These are phyloP conservation scores for Nautilus pompilius DNA, from an alignment of 1,140 invertebrate species.

Conservation along the genomic window DNA sequence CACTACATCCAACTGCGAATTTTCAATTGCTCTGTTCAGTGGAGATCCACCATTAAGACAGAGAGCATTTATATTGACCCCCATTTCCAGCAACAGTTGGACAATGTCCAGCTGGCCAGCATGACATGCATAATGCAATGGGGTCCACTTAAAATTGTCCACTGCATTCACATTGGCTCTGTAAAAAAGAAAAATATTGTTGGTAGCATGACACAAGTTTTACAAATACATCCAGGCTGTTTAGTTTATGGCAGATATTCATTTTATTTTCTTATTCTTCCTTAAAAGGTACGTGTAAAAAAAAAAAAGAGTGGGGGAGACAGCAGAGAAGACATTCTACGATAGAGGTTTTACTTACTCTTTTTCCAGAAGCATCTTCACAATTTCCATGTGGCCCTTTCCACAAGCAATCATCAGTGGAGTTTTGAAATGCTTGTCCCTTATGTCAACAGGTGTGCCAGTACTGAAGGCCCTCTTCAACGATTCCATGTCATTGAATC, in stretches of 20 bases:
- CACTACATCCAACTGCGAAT: conserved; percentile 49
- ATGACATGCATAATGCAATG: conserved; percentile 56
- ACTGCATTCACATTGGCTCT: conserved; percentile 51
- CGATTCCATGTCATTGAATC: conserved; percentile 48
- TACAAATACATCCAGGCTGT: not conserved
- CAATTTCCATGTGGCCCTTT: conserved; percentile 47
- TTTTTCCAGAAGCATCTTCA: conserved; percentile 50
- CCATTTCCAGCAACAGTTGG: conserved; percentile 41
- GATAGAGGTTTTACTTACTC: conserved; percentile 33
- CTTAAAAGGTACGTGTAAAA: no score
- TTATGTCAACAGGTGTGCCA: conserved; percentile 49
- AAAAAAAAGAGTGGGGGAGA: no score
- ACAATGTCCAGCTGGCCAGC: conserved; percentile 51
- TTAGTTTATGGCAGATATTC: no score
- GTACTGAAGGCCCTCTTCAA: conserved; percentile 43
- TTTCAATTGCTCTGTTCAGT: conserved; percentile 55
- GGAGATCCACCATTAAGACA: conserved; percentile 55
- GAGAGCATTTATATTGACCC: conserved; percentile 51
- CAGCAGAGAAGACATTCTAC: no score
- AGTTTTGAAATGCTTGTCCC: conserved; percentile 57
- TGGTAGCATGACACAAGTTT: not conserved
- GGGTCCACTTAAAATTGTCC: conserved; percentile 58
- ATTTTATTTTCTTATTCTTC: no score
- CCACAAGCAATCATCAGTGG: conserved; percentile 53
- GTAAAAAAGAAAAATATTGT: conserved; percentile 14